Evolutionary conservation across 1,140 invertebrate genomes (phyloP).

Genomic region (Diploscapter pachys): DNA sequence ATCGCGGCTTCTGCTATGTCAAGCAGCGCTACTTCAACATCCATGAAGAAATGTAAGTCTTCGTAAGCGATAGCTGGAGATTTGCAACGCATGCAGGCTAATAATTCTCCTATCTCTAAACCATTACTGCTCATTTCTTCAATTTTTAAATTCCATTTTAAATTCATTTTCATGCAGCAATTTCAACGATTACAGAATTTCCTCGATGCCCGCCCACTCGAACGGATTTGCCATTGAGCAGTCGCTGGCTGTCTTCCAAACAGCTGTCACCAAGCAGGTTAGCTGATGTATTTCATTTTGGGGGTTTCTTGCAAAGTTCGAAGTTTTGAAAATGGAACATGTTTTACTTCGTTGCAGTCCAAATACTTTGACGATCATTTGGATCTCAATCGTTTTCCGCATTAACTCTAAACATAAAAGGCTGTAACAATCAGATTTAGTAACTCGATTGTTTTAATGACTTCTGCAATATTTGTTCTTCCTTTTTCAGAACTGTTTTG

Average conservation of each 20-base stretch:
- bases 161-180: conserved; percentile 20
- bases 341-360: too few relatives aligned
- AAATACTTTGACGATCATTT: too few relatives aligned
- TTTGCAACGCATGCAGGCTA: too few relatives aligned
- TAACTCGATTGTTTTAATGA: too few relatives aligned
- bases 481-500: not conserved
- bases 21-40: conserved; percentile 25
- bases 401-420: too few relatives aligned
- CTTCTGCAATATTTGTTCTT: too few relatives aligned
- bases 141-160: conserved; percentile 9
- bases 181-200: conserved; percentile 35
- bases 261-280: conserved; percentile 41
- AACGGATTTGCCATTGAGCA: conserved; percentile 46
- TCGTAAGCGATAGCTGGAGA: too few relatives aligned
- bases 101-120: not conserved
- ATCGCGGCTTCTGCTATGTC: conserved; percentile 42
- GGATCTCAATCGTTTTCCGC: too few relatives aligned
- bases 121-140: not conserved
- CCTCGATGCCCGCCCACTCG: conserved; percentile 49
- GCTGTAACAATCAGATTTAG: too few relatives aligned
- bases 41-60: conserved; percentile 48
- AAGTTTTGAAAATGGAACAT: too few relatives aligned
- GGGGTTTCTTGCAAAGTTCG: too few relatives aligned
- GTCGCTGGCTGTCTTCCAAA: conserved; percentile 51
- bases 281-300: too few relatives aligned